Base-by-base conservation (phyloP, 2,797 vertebrate species). In the Anas georgica region DNA sequence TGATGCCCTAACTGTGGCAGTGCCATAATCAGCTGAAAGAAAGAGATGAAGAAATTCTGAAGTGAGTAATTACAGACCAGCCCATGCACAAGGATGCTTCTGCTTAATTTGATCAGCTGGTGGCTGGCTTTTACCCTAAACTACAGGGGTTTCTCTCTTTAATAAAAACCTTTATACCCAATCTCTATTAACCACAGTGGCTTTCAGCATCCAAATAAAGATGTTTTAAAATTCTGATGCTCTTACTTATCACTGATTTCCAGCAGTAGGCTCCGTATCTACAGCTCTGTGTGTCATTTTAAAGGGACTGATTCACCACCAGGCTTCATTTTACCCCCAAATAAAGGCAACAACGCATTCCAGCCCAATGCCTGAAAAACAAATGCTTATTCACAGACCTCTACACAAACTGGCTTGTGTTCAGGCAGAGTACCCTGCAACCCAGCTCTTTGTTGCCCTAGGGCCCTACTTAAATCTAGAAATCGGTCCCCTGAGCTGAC, bases 141-240 rank as follows among this genome's bases (percentile, higher is more conserved):
- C 84, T 77, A 80, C 66, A 75, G 73, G 76, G 31, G 64, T n/a
- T 90, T 82, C n/a, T 91, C 55, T 64, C 69, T 55, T 67, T 58
- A 66, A 55, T 56, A 84, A 88, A 91, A 82, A 21, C 52, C 63
- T 94, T 82, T 33, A 23, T 10, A 46, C 39, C 10, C 11, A 0
- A 88, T 66, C 70, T 63, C 15, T 59, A 43, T 43, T 79, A 84
- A 95, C 74, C 74, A 77, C 1, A 0, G 62, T 86, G 55, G 31
- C 20, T 82, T 86, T 77, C 41, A 82, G 67, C 84, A 74, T 76
- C 75, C 86, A 87, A 39, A 92, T 39, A 84, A 72, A 92, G 75
- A 75, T 43, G 46, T 50, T 90, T 74, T 43, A 76, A 67, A 84
- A 66, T 55, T 76, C 70, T 84, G 63, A 56, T 6, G 1, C 64